These are phyloP conservation scores for Bufo gargarizans DNA, from an alignment of 2,113 vertebrate species.

Conservation along the genomic window DNA sequence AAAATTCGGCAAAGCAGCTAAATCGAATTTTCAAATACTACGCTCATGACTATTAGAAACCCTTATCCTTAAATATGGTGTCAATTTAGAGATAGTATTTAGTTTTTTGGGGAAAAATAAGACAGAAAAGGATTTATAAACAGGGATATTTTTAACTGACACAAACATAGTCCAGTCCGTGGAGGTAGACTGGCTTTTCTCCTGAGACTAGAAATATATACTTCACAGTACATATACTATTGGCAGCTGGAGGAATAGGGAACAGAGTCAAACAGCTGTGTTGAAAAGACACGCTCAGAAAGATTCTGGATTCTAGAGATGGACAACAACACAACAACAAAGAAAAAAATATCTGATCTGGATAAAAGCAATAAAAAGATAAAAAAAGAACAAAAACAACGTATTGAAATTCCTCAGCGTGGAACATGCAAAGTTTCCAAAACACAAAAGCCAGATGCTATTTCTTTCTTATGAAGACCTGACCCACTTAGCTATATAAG, in stretches of 20 bases:
- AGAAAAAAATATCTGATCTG: conserved; percentile 8
- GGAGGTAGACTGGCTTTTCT: not conserved
- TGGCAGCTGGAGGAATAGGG: conserved; percentile 1
- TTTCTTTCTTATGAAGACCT: not conserved
- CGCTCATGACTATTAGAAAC: too few species aligned
- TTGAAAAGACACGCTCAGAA: not conserved
- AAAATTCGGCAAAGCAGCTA: too few species aligned
- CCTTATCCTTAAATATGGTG: not conserved
- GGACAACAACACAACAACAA: not conserved
- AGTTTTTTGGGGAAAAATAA: not conserved
- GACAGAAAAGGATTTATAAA: not conserved
- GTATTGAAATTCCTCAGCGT: not conserved
- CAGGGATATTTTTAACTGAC: not conserved
- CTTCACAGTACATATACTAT: conserved; percentile 3
- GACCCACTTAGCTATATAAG: not conserved
- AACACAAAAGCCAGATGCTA: not conserved
- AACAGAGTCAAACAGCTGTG: conserved; percentile 13
- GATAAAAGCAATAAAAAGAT: not conserved
- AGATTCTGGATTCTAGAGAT: not conserved
- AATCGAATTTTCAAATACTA: too few species aligned
- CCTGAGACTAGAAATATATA: conserved; percentile 1
- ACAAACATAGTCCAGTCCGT: conserved; percentile 20
- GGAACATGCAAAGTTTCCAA: not conserved
- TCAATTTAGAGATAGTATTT: not conserved
- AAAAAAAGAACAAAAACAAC: conserved; percentile 4